These are phyloP conservation scores for Amphiprion ocellaris DNA, from an alignment of 2,113 vertebrate genomes.

Conservation along the genomic window DNA sequence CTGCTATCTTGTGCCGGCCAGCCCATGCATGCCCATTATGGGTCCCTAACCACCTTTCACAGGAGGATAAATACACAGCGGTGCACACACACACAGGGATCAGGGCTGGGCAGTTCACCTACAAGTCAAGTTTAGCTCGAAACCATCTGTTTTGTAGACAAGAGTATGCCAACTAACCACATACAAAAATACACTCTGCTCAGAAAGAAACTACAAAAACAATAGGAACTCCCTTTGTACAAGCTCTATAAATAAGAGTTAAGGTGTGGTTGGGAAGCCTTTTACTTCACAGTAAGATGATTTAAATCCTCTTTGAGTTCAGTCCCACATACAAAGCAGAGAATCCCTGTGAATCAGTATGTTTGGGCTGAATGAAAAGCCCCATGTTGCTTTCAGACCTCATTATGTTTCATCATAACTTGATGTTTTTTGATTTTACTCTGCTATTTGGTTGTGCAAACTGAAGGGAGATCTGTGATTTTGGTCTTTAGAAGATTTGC, in stretches of 20 bases:
- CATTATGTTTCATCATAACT: conserved; percentile 40
- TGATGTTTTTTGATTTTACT: conserved; percentile 11
- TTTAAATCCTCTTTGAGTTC: conserved; percentile 36
- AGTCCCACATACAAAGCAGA: conserved; percentile 19
- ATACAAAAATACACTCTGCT: conserved; percentile 54
- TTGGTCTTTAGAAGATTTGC: background rate
- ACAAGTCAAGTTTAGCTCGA: conserved; percentile 64
- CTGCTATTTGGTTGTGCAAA: conserved; percentile 9
- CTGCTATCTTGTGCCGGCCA: conserved; percentile 70
- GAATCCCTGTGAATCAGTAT: conserved; percentile 20
- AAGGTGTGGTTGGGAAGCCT: conserved; percentile 47
- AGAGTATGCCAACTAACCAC: conserved; percentile 47
- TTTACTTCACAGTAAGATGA: conserved; percentile 38
- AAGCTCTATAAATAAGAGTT: conserved; percentile 30
- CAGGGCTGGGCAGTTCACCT: conserved; percentile 69
- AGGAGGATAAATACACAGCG: conserved; percentile 71
- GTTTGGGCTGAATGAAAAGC: conserved; percentile 4
- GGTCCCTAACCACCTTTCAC: conserved; percentile 71
- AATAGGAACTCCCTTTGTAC: conserved; percentile 56
- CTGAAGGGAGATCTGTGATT: conserved; percentile 11
- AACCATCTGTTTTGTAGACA: conserved; percentile 62
- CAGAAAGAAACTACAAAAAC: conserved; percentile 48
- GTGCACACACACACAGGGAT: conserved; percentile 43
- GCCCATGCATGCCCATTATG: conserved; percentile 72
- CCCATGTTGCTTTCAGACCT: conserved; percentile 16